phyloP scores from a whole-genome alignment of 2,113 vertebrate genomes.

The Perccottus glenii region DNA sequence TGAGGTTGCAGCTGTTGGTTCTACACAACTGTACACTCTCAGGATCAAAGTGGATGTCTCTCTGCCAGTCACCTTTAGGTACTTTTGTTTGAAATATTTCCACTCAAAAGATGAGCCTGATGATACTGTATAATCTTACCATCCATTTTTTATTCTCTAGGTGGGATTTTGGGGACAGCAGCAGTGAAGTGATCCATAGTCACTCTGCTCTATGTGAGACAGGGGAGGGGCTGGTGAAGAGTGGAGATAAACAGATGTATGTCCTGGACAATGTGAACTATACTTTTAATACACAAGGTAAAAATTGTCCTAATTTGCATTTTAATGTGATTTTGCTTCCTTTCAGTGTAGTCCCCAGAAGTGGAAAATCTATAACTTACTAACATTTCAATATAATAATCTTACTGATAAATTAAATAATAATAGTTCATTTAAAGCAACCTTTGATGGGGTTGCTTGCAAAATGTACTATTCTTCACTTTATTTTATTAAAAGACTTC shows the following conservation, averaged over 20 bases:
- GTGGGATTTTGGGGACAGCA: slow-evolving; percentile 81
- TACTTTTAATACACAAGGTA: slow-evolving; percentile 74
- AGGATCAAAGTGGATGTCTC: slow-evolving; percentile 75
- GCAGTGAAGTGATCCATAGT: slow-evolving; percentile 35
- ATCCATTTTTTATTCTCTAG: slow-evolving; percentile 41
- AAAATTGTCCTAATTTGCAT: slow-evolving; percentile 21
- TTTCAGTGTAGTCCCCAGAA: too few relatives aligned
- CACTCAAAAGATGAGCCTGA: neutral
- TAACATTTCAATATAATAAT: too few relatives aligned
- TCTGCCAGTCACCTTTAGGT: slow-evolving; percentile 76
- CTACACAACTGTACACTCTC: slow-evolving; percentile 56
- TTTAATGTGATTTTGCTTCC: neutral
- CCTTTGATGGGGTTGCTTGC: neutral
- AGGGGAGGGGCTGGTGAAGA: slow-evolving; percentile 28
- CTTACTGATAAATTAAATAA: too few relatives aligned
- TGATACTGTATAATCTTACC: neutral
- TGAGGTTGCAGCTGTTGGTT: slow-evolving; percentile 53
- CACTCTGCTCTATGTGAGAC: slow-evolving; percentile 61
- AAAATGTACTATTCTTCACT: neutral
- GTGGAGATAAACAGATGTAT: slow-evolving; percentile 49
- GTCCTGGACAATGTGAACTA: slow-evolving; percentile 68
- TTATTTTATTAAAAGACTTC: slow-evolving; percentile 5
- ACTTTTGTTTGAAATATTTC: neutral
- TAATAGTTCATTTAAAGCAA: too few relatives aligned
- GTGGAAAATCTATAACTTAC: too few relatives aligned